These are phyloP conservation scores for Columba livia DNA, from an alignment of 2,113 vertebrate species.

Conservation along the genomic window DNA sequence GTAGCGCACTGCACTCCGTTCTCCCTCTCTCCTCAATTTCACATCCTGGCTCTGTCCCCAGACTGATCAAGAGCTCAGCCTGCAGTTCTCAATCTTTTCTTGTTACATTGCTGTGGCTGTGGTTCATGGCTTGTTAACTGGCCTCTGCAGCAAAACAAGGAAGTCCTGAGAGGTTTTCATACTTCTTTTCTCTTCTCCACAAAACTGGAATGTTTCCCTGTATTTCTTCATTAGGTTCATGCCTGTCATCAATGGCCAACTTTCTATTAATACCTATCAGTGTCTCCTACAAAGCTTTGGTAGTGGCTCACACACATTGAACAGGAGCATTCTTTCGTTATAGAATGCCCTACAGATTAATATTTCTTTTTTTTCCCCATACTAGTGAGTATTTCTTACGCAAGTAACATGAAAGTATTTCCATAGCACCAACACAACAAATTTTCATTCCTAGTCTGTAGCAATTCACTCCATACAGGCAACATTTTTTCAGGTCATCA, in stretches of 20 bases:
- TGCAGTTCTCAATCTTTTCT: background rate
- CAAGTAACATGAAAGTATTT: background rate
- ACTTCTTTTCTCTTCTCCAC: background rate
- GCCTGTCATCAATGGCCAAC: background rate
- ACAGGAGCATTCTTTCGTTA: background rate
- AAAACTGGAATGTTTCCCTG: background rate
- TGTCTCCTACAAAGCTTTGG: background rate
- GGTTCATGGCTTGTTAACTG: background rate
- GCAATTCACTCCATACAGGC: background rate
- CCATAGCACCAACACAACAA: background rate
- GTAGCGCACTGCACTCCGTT: background rate
- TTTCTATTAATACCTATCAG: background rate
- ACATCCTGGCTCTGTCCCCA: slow-evolving; percentile 2
- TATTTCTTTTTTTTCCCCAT: background rate
- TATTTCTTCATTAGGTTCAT: background rate
- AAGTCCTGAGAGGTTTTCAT: background rate
- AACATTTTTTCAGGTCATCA: background rate
- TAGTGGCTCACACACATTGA: background rate
- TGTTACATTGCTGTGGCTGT: background rate
- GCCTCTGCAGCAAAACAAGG: background rate
- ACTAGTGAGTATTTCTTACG: background rate
- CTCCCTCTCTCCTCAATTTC: background rate
- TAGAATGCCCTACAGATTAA: background rate
- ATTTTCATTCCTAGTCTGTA: background rate
- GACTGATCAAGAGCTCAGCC: slow-evolving; percentile 9